Base-by-base conservation (phyloP, 2,797 vertebrate genomes). In the Allobates femoralis region DNA sequence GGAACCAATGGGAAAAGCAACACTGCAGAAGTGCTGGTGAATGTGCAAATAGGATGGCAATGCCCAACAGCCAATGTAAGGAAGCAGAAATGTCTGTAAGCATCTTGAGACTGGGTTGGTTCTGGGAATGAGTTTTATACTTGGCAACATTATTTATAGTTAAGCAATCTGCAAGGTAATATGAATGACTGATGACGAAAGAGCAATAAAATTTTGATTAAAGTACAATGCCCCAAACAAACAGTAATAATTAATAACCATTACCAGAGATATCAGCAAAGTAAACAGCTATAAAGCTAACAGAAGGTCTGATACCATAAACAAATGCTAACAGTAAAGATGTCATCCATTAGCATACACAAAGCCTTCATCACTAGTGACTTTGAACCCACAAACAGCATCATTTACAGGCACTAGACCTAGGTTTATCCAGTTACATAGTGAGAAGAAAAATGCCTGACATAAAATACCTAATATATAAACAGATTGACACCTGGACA, bases 191-290 rank as follows among this genome's bases (percentile, higher is more conserved):
- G 34, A 83, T 41, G 21, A 41, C 41, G 23, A 77, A 69, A 84
- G 26, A 87, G 23, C 81, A 74, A 84, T 84, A 81, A 81, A 81
- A n/a, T 21, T 62, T 21, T 79, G 26, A 84, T 53, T 60, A 51
- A 37, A 50, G 81, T 62, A 46, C 46, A 55, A 37, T 82, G 79
- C 46, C 71, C 79, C 79, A 51, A 80, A 74, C 66, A 84, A 80
- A 87, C 81, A 80, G 66, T 84, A 84, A 41, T 37, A 80, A 87
- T 87, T 81, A 83, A 87, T 87, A 87, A 18, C 66, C 86, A 87
- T 87, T 87, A 87, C 76, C 76, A 73, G 66, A 87, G 62, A 79
- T 79, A 87, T 75, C 46, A 83, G 80, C 79, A 78, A 83, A 77
- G 74, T 71, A 83, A 78, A 87, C 76, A 64, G 55, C 64, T 64